Evolutionary conservation across 2,113 vertebrate genomes (phyloP).

Genomic region (Rhipidura dahli): DNA sequence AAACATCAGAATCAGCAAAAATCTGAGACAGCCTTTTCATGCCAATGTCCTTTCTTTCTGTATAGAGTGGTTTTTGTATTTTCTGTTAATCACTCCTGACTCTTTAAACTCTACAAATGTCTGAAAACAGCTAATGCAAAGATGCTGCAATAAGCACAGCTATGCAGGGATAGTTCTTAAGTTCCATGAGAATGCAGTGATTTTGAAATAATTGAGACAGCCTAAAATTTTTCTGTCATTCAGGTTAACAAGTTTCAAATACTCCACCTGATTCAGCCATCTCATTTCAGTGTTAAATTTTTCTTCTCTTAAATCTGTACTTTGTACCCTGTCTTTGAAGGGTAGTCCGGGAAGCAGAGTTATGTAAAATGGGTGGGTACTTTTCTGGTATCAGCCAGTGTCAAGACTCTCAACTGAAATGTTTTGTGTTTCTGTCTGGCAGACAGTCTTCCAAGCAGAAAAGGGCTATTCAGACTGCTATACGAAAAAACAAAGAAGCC

Average conservation of each 20-base stretch:
- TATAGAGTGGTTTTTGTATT: not conserved
- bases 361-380: not conserved
- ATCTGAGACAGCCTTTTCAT: not conserved
- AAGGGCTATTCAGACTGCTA: slow-evolving; percentile 91
- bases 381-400: not conserved
- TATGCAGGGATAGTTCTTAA: slow-evolving; percentile 33
- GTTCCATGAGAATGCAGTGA: not conserved
- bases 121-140: not conserved
- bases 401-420: slow-evolving; percentile 9
- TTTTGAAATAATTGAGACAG: slow-evolving; percentile 13
- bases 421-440: slow-evolving; percentile 59
- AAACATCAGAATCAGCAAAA: not conserved
- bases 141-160: not conserved
- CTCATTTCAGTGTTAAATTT: not conserved
- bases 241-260: slow-evolving; percentile 13
- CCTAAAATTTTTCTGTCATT: slow-evolving; percentile 9
- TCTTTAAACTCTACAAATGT: not conserved
- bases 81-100: not conserved
- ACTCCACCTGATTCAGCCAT: not conserved
- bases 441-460: slow-evolving; percentile 89
- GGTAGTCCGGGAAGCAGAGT: not conserved
- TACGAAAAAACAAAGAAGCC: slow-evolving; percentile 94
- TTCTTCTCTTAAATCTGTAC: not conserved
- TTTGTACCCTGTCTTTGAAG: not conserved
- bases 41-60: not conserved